Base-by-base conservation (phyloP, 1,140 invertebrate genomes). In the Zaprionus nigranus region DNA sequence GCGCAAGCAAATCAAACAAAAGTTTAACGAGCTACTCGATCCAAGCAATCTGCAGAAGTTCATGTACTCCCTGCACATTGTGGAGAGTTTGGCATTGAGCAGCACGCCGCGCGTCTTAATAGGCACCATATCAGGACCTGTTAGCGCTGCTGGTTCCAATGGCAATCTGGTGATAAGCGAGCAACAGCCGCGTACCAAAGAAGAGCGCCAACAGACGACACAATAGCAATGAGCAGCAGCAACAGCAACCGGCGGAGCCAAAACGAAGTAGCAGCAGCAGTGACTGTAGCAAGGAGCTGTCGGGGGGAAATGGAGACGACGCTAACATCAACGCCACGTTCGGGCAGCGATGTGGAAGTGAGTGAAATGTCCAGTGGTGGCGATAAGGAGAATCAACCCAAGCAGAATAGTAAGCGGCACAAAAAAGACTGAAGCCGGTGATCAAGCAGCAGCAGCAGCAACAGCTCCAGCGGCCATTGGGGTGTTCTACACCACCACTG, bases 41-140 rank as follows among this genome's bases (percentile, higher is more conserved):
- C 97, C 97, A 1, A 95, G 95, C 2, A 97, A 97, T 93, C 96
- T 98, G 1, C 98, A 99, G 92, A 98, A 98, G 91, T 94, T 99
- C 51, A 98, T 99, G 97, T 99, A 99, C 92, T 98, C 97, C 1
- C 92, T 99, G 46, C 98, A 98, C 88, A 98, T 99, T 63, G 96
- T 99, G 2, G 98, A 98, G 64, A 95, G 94, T 70, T 64, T 92
- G 17, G 85, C 90, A 0, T 22, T 92, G 2, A 92, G 75, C 30
- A 90, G 88, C 51, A 75, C 70, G 5, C 78, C 78, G 0, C 66
- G 77, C 1, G 63, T 74, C 28, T 12, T 63, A 3, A 34, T 17
- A 49, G 40, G 53, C 20, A 54, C 49, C 30, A 49, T 46, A 30
- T 67, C 67, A 15, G 43, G 60, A 22, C 57, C 66, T 5, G 60